Percentiles rank a stretch among this genome's conserved stretches.
These are phyloP conservation scores for Aphodius sticticus DNA, from an alignment of 2,888 invertebrate genomes.

Conservation along the genomic window DNA sequence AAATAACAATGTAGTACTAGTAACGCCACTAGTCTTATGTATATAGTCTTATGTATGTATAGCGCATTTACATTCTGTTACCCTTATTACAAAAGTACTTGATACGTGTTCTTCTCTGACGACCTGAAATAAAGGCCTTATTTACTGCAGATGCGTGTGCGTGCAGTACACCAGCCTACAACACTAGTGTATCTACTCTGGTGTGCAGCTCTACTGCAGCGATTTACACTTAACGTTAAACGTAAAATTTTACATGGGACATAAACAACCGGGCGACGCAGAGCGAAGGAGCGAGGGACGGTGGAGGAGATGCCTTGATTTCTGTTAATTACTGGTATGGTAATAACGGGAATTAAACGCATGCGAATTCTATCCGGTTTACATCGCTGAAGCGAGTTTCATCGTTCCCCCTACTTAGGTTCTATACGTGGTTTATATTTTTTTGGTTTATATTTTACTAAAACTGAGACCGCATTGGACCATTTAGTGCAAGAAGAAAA, in stretches of 20 bases:
- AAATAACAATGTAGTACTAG: neutral
- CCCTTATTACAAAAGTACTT: neutral
- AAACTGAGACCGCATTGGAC: no score
- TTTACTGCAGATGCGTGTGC: neutral
- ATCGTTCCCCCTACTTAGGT: no score
- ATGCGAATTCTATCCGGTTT: neutral
- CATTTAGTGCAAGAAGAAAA: no score
- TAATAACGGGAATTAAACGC: neutral
- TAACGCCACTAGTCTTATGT: neutral
- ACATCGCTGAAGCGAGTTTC: neutral
- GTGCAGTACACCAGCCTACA: neutral
- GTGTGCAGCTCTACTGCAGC: neutral
- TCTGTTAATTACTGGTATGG: neutral
- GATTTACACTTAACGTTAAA: neutral
- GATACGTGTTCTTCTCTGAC: neutral
- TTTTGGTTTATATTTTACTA: no score
- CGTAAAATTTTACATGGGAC: slow-evolving; percentile 4
- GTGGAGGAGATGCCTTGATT: neutral
- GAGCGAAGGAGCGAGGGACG: slow-evolving; percentile 10
- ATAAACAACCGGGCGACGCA: neutral
- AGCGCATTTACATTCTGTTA: neutral
- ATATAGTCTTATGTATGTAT: neutral
- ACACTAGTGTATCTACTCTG: neutral
- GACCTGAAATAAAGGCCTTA: neutral
- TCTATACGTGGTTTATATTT: no score